phyloP scores from a whole-genome alignment of 53 echinoderm and acorn worm species.

The Henricia sp. region DNA sequence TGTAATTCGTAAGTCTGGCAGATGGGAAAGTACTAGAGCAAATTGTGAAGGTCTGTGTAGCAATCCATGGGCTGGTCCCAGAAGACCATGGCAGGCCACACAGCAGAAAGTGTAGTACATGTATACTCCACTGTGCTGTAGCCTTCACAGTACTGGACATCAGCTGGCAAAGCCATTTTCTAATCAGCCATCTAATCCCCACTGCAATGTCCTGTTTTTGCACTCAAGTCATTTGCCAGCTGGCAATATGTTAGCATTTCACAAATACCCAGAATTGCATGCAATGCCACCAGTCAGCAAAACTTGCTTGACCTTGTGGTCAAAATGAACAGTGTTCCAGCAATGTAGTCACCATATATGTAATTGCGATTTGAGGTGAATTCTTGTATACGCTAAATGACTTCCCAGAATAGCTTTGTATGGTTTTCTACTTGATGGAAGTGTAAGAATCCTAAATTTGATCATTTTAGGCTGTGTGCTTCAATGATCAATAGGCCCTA shows the following conservation, averaged over 20 bases:
- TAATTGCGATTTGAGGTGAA: background rate
- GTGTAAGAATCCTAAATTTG: too few relatives aligned
- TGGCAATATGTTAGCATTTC: slow-evolving; percentile 29
- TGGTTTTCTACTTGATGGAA: too few relatives aligned
- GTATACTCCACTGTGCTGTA: too few relatives aligned
- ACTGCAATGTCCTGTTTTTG: slow-evolving; percentile 26
- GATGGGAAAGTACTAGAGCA: too few relatives aligned
- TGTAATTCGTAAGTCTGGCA: too few relatives aligned
- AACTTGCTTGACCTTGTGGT: too few relatives aligned
- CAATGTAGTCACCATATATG: background rate
- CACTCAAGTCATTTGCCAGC: slow-evolving; percentile 30
- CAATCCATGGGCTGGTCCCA: too few relatives aligned
- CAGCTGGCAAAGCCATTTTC: slow-evolving; percentile 40
- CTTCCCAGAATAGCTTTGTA: background rate
- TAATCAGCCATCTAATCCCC: slow-evolving; percentile 48
- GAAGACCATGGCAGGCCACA: too few relatives aligned
- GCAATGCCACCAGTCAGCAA: background rate
- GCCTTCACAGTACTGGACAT: slow-evolving; percentile 26
- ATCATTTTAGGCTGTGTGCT: too few relatives aligned
- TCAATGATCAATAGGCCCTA: too few relatives aligned
- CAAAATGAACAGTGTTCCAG: background rate
- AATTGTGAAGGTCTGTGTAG: too few relatives aligned
- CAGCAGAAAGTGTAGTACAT: too few relatives aligned
- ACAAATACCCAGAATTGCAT: slow-evolving; percentile 46
- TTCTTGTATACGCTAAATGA: slow-evolving; percentile 2